Percentiles rank a stretch among this genome's conserved stretches.
phyloP scores from a whole-genome alignment of 2,113 vertebrate species.

The Petaurus breviceps region DNA sequence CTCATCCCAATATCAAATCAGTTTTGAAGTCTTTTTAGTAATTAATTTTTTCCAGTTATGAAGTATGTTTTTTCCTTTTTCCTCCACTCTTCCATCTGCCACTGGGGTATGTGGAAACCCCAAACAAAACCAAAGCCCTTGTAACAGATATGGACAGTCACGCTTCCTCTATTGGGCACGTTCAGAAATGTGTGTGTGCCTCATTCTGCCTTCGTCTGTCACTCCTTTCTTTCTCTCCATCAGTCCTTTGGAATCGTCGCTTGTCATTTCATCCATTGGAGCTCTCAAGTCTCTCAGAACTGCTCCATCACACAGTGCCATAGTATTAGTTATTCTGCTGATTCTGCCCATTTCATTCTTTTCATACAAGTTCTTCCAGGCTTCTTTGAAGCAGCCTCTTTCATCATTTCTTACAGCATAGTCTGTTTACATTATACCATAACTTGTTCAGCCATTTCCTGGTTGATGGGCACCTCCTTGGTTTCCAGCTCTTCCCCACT shows the following conservation, averaged over 20 bases:
- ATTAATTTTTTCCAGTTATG: neutral
- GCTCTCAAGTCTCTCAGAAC: neutral
- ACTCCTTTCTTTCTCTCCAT: neutral
- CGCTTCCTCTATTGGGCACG: neutral
- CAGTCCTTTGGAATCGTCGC: neutral
- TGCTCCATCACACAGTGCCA: neutral
- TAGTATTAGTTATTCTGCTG: neutral
- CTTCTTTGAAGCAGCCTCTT: neutral
- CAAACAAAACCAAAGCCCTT: neutral
- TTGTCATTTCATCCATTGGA: neutral
- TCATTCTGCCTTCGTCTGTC: neutral
- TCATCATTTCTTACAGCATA: neutral
- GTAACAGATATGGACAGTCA: neutral
- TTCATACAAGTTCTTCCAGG: neutral
- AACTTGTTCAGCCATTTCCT: neutral
- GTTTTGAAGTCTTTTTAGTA: neutral
- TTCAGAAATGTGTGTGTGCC: neutral
- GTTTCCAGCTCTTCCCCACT: neutral
- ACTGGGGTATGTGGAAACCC: neutral
- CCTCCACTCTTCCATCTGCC: neutral
- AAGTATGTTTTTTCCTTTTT: neutral
- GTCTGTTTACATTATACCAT: neutral
- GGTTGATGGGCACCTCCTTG: no score
- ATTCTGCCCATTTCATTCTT: neutral
- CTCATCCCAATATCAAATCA: neutral